These are phyloP conservation scores for Sycobia sp. DNA, from an alignment of 1,140 invertebrate genomes.

Conservation along the genomic window DNA sequence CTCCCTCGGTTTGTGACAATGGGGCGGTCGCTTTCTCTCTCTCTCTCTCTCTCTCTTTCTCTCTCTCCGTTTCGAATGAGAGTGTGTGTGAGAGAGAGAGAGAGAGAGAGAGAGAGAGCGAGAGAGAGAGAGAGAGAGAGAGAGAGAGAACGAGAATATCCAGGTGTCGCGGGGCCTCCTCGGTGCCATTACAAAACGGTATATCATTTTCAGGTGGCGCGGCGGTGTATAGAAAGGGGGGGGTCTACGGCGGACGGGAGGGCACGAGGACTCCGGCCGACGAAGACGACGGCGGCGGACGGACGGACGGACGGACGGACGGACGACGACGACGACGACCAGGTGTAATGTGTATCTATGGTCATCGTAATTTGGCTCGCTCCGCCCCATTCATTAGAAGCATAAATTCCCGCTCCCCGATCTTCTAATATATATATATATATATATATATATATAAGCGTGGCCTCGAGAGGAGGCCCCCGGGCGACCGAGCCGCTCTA, in stretches of 20 bases:
- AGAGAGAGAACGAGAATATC: slow-evolving; percentile 38
- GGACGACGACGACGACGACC: too few species aligned
- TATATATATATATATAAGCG: too few species aligned
- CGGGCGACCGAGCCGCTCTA: not conserved
- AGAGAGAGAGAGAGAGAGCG: slow-evolving; percentile 21
- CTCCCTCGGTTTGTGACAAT: slow-evolving; percentile 42
- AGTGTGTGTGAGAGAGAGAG: not conserved
- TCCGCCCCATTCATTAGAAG: slow-evolving; percentile 34
- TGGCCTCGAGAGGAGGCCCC: too few species aligned
- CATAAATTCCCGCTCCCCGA: slow-evolving; percentile 29
- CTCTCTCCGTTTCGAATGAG: too few species aligned
- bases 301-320: too few species aligned
- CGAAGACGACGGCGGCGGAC: too few species aligned
- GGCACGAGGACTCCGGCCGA: too few species aligned
- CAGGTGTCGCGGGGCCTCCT: slow-evolving; percentile 53
- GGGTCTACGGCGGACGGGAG: too few species aligned
- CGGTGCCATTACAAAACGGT: slow-evolving; percentile 53
- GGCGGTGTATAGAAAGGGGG: too few species aligned
- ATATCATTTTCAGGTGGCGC: slow-evolving; percentile 50
- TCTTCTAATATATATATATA: too few species aligned
- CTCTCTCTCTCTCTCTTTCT: too few species aligned
- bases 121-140: too few species aligned
- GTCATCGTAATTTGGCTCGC: slow-evolving; percentile 45
- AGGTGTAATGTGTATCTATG: slow-evolving; percentile 47
- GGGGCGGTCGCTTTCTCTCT: slow-evolving; percentile 15